Evolutionary conservation across 2,888 invertebrate genomes (phyloP).

Genomic region (Tolmerus cingulatus): DNA sequence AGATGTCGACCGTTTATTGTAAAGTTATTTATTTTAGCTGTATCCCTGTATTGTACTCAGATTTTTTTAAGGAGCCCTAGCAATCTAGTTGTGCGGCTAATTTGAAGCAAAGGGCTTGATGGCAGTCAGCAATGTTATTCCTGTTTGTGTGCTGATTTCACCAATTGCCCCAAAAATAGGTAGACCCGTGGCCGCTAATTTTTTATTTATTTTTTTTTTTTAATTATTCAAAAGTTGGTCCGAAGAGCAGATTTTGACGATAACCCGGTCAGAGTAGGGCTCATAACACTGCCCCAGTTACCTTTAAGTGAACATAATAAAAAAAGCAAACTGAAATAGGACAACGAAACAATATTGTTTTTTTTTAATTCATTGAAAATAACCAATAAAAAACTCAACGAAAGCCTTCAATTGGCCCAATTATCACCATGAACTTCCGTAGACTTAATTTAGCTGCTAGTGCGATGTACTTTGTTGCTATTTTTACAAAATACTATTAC

Average conservation of each 20-base stretch:
- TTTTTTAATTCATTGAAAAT: neutral
- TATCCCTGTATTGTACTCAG: neutral
- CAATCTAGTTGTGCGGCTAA: neutral
- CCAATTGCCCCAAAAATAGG: neutral
- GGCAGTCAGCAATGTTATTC: neutral
- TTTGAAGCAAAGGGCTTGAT: neutral
- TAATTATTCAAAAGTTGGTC: neutral
- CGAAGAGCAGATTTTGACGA: neutral
- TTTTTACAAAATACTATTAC: neutral
- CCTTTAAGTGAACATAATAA: neutral
- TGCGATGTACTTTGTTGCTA: neutral
- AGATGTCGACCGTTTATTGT: neutral
- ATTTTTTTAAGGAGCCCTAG: neutral
- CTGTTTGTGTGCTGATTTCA: neutral
- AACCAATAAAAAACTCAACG: neutral
- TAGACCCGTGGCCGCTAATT: neutral
- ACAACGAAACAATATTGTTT: neutral
- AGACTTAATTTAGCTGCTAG: neutral
- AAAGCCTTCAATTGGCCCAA: neutral
- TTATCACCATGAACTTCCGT: neutral
- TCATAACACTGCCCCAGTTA: neutral
- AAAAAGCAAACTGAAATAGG: neutral
- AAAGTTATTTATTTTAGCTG: constrained; percentile 28
- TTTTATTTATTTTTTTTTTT: neutral
- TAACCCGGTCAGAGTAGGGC: neutral